A percentile compares a stretch with the other conserved stretches of the same genome.
These are phyloP conservation scores for Odocoileus hemionus DNA, from an alignment of 2,113 vertebrate species.

Conservation along the genomic window DNA sequence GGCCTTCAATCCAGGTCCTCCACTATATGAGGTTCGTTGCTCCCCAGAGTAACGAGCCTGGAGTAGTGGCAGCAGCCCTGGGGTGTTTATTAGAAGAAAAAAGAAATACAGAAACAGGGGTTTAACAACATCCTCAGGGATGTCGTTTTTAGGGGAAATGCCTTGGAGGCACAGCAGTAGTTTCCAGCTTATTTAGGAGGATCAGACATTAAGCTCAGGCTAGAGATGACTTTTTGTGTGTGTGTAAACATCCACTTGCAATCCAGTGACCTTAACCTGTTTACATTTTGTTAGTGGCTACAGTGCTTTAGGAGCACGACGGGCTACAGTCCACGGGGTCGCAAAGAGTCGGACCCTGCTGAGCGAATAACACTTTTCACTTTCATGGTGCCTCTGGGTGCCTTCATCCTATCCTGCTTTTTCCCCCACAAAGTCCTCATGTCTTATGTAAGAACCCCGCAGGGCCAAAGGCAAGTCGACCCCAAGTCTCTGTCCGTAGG, in stretches of 20 bases:
- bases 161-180: background rate
- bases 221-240: background rate
- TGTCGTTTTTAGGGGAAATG: background rate
- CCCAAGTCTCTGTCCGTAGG: background rate
- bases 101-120: background rate
- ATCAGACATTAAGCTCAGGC: background rate
- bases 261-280: background rate
- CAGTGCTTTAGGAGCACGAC: background rate
- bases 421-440: background rate
- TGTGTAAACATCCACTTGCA: background rate
- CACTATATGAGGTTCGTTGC: accelerated
- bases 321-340: background rate
- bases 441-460: background rate
- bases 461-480: background rate
- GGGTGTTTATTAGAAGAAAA: background rate
- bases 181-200: background rate
- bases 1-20: background rate
- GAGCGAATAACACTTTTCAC: background rate
- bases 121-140: background rate
- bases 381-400: background rate
- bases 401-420: background rate
- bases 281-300: background rate
- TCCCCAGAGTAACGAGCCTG: background rate
- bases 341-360: background rate
- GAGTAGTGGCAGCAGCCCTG: too few relatives aligned